Base-by-base conservation (phyloP, 2,888 invertebrate genomes). In the Andrena minutula region DNA sequence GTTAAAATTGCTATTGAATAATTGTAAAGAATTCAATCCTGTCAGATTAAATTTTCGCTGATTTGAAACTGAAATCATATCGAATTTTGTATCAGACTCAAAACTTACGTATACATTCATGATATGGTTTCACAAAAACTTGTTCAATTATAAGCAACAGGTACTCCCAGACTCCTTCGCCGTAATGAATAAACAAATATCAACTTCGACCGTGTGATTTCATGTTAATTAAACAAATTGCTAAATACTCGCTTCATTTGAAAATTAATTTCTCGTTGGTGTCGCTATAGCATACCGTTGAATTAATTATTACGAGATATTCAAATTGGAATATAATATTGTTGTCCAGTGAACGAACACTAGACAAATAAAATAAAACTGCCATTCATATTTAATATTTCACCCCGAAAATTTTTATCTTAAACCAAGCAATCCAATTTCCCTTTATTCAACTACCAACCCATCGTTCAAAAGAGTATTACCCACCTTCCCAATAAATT, bases 91-190 rank as follows among this genome's bases (percentile, higher is more conserved):
- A 16, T 2, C 4, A 16, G 4, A 12, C 41, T 16, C 16, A 16
- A 16, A 12, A 41, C 3, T 41, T 4, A 16, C 30, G 16, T 60
- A 53, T 60, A 8, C 16, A 30, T 60, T 60, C 16, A 30, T 60
- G 28, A 16, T 30, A 30, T 32, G 6, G 6, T 51, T 30, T 8
- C 28, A 47, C 10, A 30, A 28, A 51, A 30, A 41, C 47, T 26
- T 51, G 3, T 51, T 66, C 20, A 51, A 30, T 30, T 30, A 30
- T 12, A 20, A 66, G 49, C 51, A 51, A 66, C 51, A 66, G 30
- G 30, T 66, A 51, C 20, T 28, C 20, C 10, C 28, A 20, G 2
- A 51, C 12, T 0, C 26, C 51, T 12, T 7, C 7, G 20, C 5
- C 5, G 30, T 20, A 12, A 28, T 12, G 10, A 66, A 51, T 30